Evolutionary conservation across 2,113 vertebrate species (phyloP).

Genomic region (Aramus guarauna): DNA sequence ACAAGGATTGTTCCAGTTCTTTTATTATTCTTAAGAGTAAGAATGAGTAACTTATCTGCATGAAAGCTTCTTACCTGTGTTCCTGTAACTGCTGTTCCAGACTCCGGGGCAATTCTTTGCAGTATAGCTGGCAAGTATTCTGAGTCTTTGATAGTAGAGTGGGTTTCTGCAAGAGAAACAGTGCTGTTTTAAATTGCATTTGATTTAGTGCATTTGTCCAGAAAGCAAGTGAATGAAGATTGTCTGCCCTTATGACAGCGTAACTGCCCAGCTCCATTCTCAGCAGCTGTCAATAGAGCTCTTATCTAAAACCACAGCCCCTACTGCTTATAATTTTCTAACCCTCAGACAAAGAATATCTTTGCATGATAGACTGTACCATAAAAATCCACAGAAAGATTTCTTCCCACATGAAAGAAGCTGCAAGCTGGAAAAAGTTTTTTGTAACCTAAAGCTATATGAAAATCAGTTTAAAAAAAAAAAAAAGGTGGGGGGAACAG

Average conservation of each 20-base stretch:
- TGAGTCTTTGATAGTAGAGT: conserved; percentile 85
- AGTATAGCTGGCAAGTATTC: conserved; percentile 90
- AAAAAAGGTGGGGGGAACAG: background rate
- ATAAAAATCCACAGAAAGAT: background rate
- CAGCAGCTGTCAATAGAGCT: background rate
- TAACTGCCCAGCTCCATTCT: background rate
- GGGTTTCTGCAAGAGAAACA: conserved; percentile 77
- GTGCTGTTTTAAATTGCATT: background rate
- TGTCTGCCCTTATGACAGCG: background rate
- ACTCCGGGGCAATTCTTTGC: conserved; percentile 91
- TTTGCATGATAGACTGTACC: background rate
- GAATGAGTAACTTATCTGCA: background rate
- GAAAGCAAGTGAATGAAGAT: background rate
- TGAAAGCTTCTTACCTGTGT: conserved; percentile 81
- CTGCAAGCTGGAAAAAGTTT: background rate
- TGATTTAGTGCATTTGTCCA: background rate
- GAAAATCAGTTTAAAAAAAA: background rate
- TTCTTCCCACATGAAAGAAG: background rate
- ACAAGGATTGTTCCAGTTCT: background rate
- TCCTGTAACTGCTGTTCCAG: conserved; percentile 97
- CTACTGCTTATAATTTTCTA: background rate
- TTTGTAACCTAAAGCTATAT: background rate
- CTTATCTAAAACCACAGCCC: background rate
- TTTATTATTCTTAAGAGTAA: background rate
- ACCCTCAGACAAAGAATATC: background rate